phyloP scores from a whole-genome alignment of 2,113 vertebrate species.

The Micromys minutus region DNA sequence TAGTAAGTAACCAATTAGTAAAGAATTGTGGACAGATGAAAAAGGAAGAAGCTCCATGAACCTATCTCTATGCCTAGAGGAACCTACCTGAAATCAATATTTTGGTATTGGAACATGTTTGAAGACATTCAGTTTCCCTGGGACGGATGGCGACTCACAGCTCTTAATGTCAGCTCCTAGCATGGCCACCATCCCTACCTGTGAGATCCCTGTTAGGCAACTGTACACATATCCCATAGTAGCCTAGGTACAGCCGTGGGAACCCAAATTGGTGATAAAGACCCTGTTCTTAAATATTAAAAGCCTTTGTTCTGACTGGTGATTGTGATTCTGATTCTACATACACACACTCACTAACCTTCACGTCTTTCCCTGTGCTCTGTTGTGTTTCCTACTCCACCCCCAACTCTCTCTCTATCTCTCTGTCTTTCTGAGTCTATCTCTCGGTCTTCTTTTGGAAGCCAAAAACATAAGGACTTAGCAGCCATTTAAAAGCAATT shows the following conservation, averaged over 20 bases:
- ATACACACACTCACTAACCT: not conserved
- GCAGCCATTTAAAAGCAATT: not conserved
- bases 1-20: not conserved
- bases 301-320: not conserved
- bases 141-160: not conserved
- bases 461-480: not conserved
- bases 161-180: not conserved
- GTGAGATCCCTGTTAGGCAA: not conserved
- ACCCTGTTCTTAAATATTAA: not conserved
- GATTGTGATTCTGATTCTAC: not conserved
- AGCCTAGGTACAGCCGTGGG: not conserved
- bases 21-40: not conserved
- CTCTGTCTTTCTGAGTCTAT: not conserved
- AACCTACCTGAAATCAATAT: not conserved
- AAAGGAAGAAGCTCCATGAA: not conserved
- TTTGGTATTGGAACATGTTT: not conserved
- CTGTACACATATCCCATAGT: not conserved
- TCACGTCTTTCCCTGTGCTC: not conserved
- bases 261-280: not conserved
- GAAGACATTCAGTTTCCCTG: not conserved
- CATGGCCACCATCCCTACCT: not conserved
- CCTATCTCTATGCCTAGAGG: not conserved
- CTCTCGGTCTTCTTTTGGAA: not conserved
- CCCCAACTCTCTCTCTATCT: not conserved
- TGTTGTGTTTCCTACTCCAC: not conserved